These are phyloP conservation scores for Parthenolecanium corni DNA, from an alignment of 2,888 invertebrate genomes.

Conservation along the genomic window DNA sequence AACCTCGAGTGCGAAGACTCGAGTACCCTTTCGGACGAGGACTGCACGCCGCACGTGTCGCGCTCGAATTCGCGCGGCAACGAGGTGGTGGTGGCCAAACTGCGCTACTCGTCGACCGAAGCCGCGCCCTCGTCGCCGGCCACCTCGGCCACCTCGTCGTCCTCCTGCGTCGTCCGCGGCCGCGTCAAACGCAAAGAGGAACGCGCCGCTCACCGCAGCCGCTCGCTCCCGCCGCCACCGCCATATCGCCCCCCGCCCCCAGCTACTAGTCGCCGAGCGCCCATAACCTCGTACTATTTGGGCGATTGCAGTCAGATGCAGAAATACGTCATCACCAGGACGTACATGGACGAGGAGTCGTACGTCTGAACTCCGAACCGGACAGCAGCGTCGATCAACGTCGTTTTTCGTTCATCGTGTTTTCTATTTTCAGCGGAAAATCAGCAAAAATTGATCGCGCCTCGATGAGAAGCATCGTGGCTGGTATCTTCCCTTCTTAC, in stretches of 20 bases:
- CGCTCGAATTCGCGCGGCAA: slow-evolving; percentile 42
- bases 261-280: slow-evolving; percentile 35
- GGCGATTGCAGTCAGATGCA: slow-evolving; percentile 36
- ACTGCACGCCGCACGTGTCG: slow-evolving; percentile 42
- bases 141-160: slow-evolving; percentile 46
- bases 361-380: slow-evolving; percentile 38
- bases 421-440: too few species aligned
- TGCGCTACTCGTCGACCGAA: slow-evolving; percentile 35
- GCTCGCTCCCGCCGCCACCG: slow-evolving; percentile 35
- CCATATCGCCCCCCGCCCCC: slow-evolving; percentile 36
- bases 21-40: slow-evolving; percentile 42
- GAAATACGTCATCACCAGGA: slow-evolving; percentile 35
- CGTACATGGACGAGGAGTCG: slow-evolving; percentile 37
- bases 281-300: slow-evolving; percentile 37
- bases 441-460: too few species aligned
- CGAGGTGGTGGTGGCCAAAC: slow-evolving; percentile 37
- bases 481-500: too few species aligned
- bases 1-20: slow-evolving; percentile 38
- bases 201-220: slow-evolving; percentile 33
- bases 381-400: too few species aligned
- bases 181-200: slow-evolving; percentile 35
- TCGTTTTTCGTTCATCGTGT: too few species aligned
- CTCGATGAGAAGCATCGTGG: too few species aligned
- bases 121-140: slow-evolving; percentile 47
- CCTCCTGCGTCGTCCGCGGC: slow-evolving; percentile 37